phyloP scores from a whole-genome alignment of 2,888 invertebrate species.

The Campaea margaritaria region DNA sequence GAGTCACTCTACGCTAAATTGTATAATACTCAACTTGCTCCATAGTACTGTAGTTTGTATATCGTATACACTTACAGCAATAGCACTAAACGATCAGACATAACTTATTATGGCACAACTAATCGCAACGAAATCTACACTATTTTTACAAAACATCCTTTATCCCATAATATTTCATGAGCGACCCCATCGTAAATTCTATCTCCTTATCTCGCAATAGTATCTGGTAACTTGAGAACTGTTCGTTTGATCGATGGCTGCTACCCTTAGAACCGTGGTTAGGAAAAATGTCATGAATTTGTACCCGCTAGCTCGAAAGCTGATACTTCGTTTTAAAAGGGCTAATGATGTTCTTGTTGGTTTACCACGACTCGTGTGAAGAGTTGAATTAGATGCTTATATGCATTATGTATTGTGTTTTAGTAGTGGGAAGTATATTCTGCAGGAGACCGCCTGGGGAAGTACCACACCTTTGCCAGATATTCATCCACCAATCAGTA shows the following conservation, averaged over 20 bases:
- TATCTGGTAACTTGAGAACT: conserved; percentile 69
- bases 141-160: conserved; percentile 10
- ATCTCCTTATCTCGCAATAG: conserved; percentile 67
- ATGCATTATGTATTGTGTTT: too few species aligned
- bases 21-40: too few species aligned
- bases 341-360: conserved; percentile 23
- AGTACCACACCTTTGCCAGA: too few species aligned
- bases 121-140: neutral
- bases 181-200: conserved; percentile 67
- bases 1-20: too few species aligned
- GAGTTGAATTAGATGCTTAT: conserved; percentile 1
- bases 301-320: conserved; percentile 42
- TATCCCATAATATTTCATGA: conserved; percentile 41
- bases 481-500: too few species aligned
- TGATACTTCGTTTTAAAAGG: conserved; percentile 16
- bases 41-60: too few species aligned
- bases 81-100: too few species aligned
- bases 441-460: too few species aligned
- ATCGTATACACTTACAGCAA: too few species aligned
- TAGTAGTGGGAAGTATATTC: too few species aligned
- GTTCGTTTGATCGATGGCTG: conserved; percentile 56
- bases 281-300: conserved; percentile 53
- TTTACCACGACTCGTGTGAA: neutral
- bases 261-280: conserved; percentile 32
- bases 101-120: neutral